Evolutionary conservation across 1,140 invertebrate genomes (phyloP), one percentile per base, ranked within the genome.

Genomic region (Zelostemma sp.): DNA sequence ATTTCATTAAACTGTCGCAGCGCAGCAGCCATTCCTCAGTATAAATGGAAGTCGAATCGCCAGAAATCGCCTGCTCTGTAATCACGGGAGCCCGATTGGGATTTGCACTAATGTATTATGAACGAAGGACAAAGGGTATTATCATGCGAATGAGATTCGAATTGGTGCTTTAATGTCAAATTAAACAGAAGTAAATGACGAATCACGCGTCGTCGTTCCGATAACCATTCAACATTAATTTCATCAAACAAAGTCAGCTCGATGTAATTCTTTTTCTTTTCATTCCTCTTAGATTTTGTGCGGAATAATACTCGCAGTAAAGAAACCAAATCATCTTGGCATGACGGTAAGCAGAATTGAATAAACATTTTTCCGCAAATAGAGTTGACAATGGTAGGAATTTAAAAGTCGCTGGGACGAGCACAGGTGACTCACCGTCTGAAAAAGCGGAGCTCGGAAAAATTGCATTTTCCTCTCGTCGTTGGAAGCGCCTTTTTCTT

Each of bases 281-380:
- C 14, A 51, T 64, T 68, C 60, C 59, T 15, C 54, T 63, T 47
- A 38, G 55, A 67, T 61, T 66, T 51, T 4, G 19, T 6, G 8
- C 3, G 33, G 16, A 19, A 40, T 49, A 38, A 68, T 69, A 62
- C 69, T 75, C 67, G 70, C 59, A 58, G 60, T 60, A 76, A 69
- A 64, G 73, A 68, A 72, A 72, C 54, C 71, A 68, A 75, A 73
- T 82, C 81, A 83, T 79, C 74, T 80, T 65, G 62, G 59, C 64
- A 74, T 68, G 72, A 76, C 71, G 77, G 72, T 78, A 79, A 83
- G 68, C 74, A 73, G 69, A 83, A 85, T 82, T 80, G 82, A 83
- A 84, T 84, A 84, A 85, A 84, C 77, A 83, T 84, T 83, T 83
- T 80, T 80, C 80, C 68, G 74, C 75, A 78, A 82, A 81, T 76